phyloP scores from a whole-genome alignment of 1,140 invertebrate genomes.

The Heliconius hermathena region DNA sequence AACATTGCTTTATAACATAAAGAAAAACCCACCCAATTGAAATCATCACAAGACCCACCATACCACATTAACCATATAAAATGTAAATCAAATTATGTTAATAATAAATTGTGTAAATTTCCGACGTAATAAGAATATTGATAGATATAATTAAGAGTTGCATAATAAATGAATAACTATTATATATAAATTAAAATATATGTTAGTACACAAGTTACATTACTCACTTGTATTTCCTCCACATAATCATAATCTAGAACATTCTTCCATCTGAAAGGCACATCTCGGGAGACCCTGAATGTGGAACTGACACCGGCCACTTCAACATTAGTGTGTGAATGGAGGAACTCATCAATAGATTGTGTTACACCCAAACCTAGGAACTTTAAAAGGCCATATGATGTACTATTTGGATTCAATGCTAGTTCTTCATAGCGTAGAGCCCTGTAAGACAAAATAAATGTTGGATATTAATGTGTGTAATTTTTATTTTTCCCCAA shows the following conservation, averaged over 20 bases:
- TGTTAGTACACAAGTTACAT: not conserved
- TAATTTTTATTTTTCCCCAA: not conserved
- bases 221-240: constrained; percentile 83
- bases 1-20: no score
- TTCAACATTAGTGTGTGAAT: constrained; percentile 90
- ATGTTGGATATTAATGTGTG: not conserved
- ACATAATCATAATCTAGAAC: constrained; percentile 88
- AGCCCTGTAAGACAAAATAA: constrained; percentile 81
- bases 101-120: no score
- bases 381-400: constrained; percentile 88
- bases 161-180: no score
- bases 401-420: constrained; percentile 87
- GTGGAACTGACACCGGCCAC: constrained; percentile 92
- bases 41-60: no score
- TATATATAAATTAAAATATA: no score
- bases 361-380: constrained; percentile 88
- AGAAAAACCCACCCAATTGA: no score
- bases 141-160: no score
- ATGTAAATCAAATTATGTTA: no score
- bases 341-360: constrained; percentile 87
- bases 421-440: constrained; percentile 93
- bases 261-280: constrained; percentile 92
- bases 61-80: no score
- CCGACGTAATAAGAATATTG: no score
- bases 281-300: constrained; percentile 90